A percentile compares a stretch with the other conserved stretches of the same genome.
Evolutionary conservation across 2,113 vertebrate genomes (phyloP).

Genomic region (Lagopus muta): DNA sequence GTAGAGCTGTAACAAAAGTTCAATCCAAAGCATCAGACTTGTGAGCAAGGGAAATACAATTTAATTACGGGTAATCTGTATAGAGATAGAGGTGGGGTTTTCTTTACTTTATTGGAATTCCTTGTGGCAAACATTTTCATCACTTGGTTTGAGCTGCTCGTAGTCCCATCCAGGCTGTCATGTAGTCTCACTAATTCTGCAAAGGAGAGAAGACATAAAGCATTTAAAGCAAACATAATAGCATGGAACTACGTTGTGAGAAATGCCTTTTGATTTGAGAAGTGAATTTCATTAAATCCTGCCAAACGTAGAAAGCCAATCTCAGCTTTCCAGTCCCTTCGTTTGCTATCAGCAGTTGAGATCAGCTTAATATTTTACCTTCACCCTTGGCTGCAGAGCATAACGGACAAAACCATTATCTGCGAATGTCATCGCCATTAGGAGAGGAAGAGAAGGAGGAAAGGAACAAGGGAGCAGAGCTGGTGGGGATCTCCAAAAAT

Average conservation of each 20-base stretch:
- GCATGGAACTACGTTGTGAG: background rate
- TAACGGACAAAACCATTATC: conserved; percentile 36
- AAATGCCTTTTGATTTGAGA: conserved; percentile 24
- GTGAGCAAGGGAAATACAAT: background rate
- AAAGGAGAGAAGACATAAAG: background rate
- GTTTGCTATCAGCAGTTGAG: conserved; percentile 37
- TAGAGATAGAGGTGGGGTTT: background rate
- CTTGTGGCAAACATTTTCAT: background rate
- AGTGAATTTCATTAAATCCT: conserved; percentile 56
- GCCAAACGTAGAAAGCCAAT: conserved; percentile 16
- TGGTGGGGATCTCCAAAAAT: conserved; percentile 19
- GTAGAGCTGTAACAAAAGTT: background rate
- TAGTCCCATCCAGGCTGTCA: background rate
- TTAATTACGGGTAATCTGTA: background rate
- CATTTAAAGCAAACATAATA: background rate
- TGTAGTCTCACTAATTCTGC: background rate
- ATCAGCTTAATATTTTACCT: conserved; percentile 63
- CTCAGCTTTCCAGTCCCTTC: background rate
- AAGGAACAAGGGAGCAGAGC: background rate
- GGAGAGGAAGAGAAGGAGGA: background rate
- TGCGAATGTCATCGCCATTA: background rate
- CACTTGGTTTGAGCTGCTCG: background rate
- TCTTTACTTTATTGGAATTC: background rate
- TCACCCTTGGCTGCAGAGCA: conserved; percentile 36
- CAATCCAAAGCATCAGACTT: background rate